phyloP scores from a whole-genome alignment of 2,888 invertebrate genomes.

The Sesia bembeciformis region DNA sequence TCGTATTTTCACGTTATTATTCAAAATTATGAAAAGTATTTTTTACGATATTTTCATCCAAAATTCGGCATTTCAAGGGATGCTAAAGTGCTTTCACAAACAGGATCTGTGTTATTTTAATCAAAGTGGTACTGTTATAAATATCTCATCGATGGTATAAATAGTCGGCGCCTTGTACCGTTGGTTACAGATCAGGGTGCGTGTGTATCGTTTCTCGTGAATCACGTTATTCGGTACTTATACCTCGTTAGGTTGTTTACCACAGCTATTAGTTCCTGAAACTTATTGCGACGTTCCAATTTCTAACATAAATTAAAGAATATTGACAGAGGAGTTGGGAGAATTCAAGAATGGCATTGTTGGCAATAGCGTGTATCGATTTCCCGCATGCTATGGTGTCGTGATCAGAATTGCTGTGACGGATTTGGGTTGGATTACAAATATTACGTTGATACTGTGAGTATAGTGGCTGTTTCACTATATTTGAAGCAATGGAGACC shows the following conservation, averaged over 20 bases:
- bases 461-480: not conserved
- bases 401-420: constrained; percentile 5
- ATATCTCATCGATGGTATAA: constrained; percentile 12
- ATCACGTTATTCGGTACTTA: constrained; percentile 9
- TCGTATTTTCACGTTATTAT: no score
- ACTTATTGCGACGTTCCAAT: not conserved
- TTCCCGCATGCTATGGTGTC: constrained; percentile 14
- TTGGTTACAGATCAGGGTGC: constrained; percentile 6
- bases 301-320: not conserved
- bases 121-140: constrained; percentile 15
- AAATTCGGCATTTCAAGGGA: not conserved
- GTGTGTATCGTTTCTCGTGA: constrained; percentile 14
- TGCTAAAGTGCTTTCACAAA: constrained; percentile 2
- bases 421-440: no score
- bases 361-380: constrained; percentile 12
- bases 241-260: not conserved
- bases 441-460: no score
- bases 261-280: not conserved
- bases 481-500: constrained; percentile 2
- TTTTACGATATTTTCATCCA: not conserved
- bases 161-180: constrained; percentile 9
- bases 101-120: constrained; percentile 18
- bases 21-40: no score
- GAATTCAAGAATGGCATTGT: constrained; percentile 6
- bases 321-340: not conserved